Evolutionary conservation across 2,797 vertebrate genomes (phyloP).

Genomic region (Anolis apletophallus): DNA sequence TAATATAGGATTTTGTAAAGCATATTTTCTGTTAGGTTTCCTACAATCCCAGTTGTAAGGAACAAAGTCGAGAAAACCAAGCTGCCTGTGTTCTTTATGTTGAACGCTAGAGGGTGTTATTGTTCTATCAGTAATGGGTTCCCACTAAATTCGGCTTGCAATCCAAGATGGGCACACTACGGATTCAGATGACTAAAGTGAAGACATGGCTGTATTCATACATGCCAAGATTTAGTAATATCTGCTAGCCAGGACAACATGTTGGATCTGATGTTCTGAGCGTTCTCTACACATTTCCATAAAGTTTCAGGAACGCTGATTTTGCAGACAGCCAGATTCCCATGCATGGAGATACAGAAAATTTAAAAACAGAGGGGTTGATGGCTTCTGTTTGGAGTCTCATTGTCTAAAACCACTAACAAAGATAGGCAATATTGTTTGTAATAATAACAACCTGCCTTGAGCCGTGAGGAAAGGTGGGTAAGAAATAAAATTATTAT

Average conservation of each 20-base stretch:
- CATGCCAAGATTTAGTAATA: neutral
- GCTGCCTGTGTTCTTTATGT: neutral
- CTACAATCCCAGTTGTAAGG: neutral
- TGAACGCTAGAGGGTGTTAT: conserved; percentile 28
- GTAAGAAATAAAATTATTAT: too few species aligned
- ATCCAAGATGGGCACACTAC: neutral
- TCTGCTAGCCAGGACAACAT: neutral
- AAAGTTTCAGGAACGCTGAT: neutral
- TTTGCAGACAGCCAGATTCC: neutral
- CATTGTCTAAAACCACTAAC: neutral
- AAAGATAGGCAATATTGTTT: neutral
- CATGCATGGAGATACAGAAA: neutral
- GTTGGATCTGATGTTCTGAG: neutral
- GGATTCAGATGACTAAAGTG: neutral
- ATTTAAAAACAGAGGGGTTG: neutral
- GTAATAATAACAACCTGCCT: too few species aligned
- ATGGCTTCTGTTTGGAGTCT: neutral
- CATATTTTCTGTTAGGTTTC: neutral
- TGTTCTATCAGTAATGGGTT: neutral
- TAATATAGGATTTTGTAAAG: neutral
- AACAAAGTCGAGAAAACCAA: neutral
- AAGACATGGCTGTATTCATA: neutral
- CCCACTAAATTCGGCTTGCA: neutral
- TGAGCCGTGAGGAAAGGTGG: too few species aligned
- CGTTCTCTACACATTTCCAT: neutral